Evolutionary conservation across 64 coral and sea anemone genomes (phyloP).

Genomic region (Montipora cactus): DNA sequence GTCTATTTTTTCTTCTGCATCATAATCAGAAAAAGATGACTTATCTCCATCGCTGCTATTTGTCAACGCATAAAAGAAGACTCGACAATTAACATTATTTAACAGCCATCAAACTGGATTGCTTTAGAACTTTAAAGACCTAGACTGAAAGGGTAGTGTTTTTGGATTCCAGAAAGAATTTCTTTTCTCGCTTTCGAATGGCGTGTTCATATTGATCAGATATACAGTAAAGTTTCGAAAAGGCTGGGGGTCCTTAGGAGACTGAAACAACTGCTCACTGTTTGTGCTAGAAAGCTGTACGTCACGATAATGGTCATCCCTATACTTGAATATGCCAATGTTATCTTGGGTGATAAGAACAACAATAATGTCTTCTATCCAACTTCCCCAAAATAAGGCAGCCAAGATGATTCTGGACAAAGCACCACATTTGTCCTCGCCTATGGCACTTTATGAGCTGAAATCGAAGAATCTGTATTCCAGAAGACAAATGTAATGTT

Average conservation of each 20-base stretch:
- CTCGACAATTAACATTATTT: no score
- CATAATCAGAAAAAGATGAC: no score
- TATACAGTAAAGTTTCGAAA: neutral
- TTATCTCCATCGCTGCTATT: no score
- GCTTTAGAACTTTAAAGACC: no score
- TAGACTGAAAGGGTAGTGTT: no score
- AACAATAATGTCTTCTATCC: neutral
- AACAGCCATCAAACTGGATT: no score
- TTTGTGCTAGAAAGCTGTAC: neutral
- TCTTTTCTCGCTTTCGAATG: no score
- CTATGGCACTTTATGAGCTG: neutral
- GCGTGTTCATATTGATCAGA: no score
- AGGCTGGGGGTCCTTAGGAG: neutral
- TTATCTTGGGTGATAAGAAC: neutral
- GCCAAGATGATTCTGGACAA: neutral
- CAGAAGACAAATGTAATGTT: no score
- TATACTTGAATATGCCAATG: neutral
- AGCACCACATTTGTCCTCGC: neutral
- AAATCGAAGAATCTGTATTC: no score
- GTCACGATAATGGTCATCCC: neutral
- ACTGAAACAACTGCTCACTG: neutral
- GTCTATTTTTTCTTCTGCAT: neutral
- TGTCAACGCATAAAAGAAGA: no score
- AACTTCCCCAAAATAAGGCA: neutral
- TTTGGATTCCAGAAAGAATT: no score